phyloP scores from a whole-genome alignment of 23 tunicate genomes.

The Phallusia fumigata region DNA sequence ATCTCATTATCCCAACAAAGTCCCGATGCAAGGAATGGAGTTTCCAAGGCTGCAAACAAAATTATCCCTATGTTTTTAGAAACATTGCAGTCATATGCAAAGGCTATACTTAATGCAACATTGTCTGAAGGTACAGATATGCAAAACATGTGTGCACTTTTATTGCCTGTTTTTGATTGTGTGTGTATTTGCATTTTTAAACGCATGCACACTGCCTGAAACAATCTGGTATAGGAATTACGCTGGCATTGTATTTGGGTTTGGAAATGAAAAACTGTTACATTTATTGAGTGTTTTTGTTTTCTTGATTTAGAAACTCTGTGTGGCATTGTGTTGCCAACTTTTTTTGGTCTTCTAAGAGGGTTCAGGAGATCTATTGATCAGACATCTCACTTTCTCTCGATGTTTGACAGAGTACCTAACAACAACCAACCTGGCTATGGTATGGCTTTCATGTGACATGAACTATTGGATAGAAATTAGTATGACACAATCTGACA shows the following conservation, averaged over 20 bases:
- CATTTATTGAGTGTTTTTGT: background rate
- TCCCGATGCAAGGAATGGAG: background rate
- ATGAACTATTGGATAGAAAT: no score
- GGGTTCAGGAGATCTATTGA: constrained; percentile 34
- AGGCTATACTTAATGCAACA: constrained; percentile 20
- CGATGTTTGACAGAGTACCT: background rate
- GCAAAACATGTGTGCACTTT: no score
- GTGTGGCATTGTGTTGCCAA: constrained; percentile 51
- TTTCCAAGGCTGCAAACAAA: background rate
- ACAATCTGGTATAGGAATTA: no score
- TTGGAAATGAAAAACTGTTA: background rate
- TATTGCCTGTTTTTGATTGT: no score
- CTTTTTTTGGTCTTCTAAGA: constrained; percentile 64
- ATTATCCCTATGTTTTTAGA: constrained; percentile 34
- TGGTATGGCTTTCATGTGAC: no score
- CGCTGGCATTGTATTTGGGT: no score
- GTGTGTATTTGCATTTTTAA: no score
- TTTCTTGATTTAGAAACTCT: constrained; percentile 36
- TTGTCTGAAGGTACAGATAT: constrained; percentile 3
- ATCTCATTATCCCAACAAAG: background rate
- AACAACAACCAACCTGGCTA: background rate
- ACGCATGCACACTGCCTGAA: no score
- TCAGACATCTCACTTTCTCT: background rate
- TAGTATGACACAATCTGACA: no score
- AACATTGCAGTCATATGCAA: constrained; percentile 15